Evolutionary conservation across 2,888 invertebrate species (phyloP).

Genomic region (Apotomis capreana): DNA sequence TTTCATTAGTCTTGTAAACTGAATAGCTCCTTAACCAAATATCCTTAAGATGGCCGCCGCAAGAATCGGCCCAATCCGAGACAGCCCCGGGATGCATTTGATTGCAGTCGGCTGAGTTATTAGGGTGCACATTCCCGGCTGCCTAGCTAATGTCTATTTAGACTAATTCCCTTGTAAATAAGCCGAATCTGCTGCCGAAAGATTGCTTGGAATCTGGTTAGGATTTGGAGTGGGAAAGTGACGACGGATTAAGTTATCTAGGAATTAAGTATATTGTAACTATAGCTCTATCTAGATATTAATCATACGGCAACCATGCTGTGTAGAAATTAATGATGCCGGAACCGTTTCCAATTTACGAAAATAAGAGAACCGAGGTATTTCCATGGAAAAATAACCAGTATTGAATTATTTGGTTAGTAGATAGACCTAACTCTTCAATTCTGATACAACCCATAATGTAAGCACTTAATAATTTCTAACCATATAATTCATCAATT

Average conservation of each 20-base stretch:
- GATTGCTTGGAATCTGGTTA: conserved; percentile 28
- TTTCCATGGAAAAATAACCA: too few relatives aligned
- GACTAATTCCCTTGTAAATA: conserved; percentile 36
- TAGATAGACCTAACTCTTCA: too few relatives aligned
- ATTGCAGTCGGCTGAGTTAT: conserved; percentile 49
- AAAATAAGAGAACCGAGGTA: too few relatives aligned
- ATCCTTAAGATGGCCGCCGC: conserved; percentile 34
- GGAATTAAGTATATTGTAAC: background rate
- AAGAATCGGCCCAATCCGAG: conserved; percentile 31
- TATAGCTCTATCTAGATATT: too few relatives aligned
- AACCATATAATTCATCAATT: too few relatives aligned
- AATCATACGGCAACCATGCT: too few relatives aligned
- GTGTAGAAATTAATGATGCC: too few relatives aligned
- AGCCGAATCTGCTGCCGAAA: conserved; percentile 23
- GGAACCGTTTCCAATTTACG: too few relatives aligned
- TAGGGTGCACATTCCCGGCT: conserved; percentile 45
- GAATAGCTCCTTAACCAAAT: conserved; percentile 3
- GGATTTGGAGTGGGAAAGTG: conserved; percentile 6
- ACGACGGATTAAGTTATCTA: background rate
- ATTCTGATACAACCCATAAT: too few relatives aligned
- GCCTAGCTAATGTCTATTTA: conserved; percentile 32
- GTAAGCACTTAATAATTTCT: too few relatives aligned
- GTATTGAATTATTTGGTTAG: too few relatives aligned
- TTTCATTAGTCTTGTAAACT: conserved; percentile 20
- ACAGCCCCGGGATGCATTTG: conserved; percentile 46